Percentiles rank a stretch among this genome's conserved stretches.
Conservation (phyloP, 2,888 invertebrate genomes). For the Eugnorisma glareosa region DNA sequence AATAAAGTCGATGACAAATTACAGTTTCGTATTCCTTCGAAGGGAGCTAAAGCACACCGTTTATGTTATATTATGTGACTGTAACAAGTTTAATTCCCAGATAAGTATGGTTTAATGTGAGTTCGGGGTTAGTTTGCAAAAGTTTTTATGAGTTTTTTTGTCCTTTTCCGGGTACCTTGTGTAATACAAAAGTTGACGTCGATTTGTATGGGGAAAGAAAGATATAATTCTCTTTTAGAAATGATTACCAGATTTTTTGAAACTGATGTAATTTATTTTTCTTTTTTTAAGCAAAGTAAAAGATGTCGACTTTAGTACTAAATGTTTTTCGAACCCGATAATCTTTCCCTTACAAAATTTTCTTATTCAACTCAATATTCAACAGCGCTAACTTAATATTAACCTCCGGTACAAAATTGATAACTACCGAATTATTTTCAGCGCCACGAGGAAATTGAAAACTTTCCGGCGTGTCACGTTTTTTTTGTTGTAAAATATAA, state of each 20-base stretch:
- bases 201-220: conserved; percentile 1
- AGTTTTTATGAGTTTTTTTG: conserved; percentile 60
- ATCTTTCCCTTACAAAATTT: conserved; percentile 6
- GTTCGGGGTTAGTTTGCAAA: conserved; percentile 54
- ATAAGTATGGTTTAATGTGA: conserved; percentile 59
- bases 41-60: conserved; percentile 18
- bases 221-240: not conserved
- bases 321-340: not conserved
- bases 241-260: not conserved
- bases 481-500: conserved; percentile 58
- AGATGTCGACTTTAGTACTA: not conserved
- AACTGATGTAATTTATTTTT: not conserved
- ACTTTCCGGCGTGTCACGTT: conserved; percentile 50
- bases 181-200: conserved; percentile 35
- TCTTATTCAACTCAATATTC: conserved; percentile 2
- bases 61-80: conserved; percentile 42
- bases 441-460: conserved; percentile 46
- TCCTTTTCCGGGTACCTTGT: conserved; percentile 47
- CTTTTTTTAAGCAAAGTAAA: not conserved
- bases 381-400: conserved; percentile 14
- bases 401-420: conserved; percentile 40
- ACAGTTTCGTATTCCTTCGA: conserved; percentile 1
- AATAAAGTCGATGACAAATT: conserved; percentile 24
- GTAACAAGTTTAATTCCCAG: conserved; percentile 56
- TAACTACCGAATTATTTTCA: conserved; percentile 53